Evolutionary conservation across 92 coral and sea anemone genomes (phyloP), one percentile per base, ranked within the genome.

Genomic region (Hydrozoanthus gracilis): DNA sequence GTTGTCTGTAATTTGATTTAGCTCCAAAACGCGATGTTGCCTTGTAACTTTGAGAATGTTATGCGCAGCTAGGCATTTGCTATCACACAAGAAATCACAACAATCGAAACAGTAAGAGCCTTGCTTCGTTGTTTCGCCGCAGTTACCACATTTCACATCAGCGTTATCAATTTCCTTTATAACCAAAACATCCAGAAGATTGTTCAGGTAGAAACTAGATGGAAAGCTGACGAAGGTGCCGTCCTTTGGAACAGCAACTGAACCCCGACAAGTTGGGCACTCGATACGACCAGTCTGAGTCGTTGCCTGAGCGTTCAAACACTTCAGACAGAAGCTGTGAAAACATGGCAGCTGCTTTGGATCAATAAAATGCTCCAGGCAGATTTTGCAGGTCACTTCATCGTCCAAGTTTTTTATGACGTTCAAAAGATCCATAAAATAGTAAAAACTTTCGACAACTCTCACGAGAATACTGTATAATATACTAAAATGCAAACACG

Each of bases 271-370:
- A 45, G 79, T 68, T 17, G 88, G 88, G 16, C 91, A 88, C 67
- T 88, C 85, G 0, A 88, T 60, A 71, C 67, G 60, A 51, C 83
- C 87, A 16, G 8, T 47, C 20, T 7, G 90, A n/a, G 73, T 56
- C 52, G 64, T 44, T 51, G 88, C 84, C 13, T 83, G 8, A 20
- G 79, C 44, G 77, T 88, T 88, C 8, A 83, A 58, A 75, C 91
- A 88, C 51, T 88, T 55, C 50, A 74, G 83, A 20, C 91, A 88
- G 75, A 88, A 88, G 66, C 85, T 54, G 55, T 88, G 91, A 17
- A 88, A 88, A 17, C 91, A 88, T 10, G 91, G 91, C 48, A 88
- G 58, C 51, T 83, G 84, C 4, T 88, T 83, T 5, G 91, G 91
- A 3, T 88, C 58, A 50, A 20, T 62, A 35, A 74, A 83, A 80